phyloP scores from a whole-genome alignment of 2,113 vertebrate genomes.

The Marmota flaviventris region DNA sequence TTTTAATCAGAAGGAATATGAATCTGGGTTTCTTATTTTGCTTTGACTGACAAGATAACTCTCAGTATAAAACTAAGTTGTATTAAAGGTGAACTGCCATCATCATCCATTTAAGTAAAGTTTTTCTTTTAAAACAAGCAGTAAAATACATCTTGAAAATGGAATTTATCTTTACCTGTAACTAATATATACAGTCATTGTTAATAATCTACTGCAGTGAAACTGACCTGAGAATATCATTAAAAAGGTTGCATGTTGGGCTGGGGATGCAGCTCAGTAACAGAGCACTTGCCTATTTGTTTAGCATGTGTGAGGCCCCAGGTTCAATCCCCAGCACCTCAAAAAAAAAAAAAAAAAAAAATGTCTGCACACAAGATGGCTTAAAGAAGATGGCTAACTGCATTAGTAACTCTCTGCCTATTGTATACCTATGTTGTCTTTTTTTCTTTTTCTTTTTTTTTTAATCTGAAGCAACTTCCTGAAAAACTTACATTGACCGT shows the following conservation, averaged over 20 bases:
- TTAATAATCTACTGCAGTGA: slow-evolving; percentile 3
- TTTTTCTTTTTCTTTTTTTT: neutral
- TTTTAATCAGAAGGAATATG: slow-evolving; percentile 35
- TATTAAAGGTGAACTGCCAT: neutral
- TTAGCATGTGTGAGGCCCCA: too few species aligned
- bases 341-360: too few species aligned
- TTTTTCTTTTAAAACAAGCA: slow-evolving; percentile 45
- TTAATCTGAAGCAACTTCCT: neutral
- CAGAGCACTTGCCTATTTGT: too few species aligned
- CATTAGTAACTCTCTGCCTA: neutral
- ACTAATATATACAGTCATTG: neutral
- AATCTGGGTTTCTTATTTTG: neutral
- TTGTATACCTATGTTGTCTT: neutral
- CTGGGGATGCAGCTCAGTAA: too few species aligned
- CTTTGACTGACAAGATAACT: neutral
- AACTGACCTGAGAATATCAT: slow-evolving; percentile 6
- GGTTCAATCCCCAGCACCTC: too few species aligned
- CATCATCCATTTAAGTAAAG: neutral
- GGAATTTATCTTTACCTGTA: neutral
- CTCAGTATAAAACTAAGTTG: neutral
- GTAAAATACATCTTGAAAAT: neutral
- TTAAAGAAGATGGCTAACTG: neutral
- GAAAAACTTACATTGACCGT: neutral
- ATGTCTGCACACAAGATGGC: neutral
- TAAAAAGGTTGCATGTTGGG: neutral